These are phyloP conservation scores for Drosophila orosa DNA, from an alignment of 1,140 invertebrate genomes.

Conservation along the genomic window DNA sequence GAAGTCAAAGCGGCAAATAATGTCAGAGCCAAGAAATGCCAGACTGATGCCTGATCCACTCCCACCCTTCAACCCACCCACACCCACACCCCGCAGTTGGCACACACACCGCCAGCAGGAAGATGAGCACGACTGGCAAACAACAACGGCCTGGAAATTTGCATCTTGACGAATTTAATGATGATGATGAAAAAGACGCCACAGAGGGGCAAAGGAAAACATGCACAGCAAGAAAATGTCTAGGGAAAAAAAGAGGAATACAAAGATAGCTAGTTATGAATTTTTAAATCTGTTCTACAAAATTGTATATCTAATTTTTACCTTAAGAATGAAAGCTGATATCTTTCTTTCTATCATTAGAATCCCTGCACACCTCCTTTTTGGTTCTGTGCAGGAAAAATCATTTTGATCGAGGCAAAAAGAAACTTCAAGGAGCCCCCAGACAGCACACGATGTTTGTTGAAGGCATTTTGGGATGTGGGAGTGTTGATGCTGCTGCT, in stretches of 20 bases:
- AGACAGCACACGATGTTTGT: slow-evolving; percentile 75
- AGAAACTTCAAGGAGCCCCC: slow-evolving; percentile 72
- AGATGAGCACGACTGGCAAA: slow-evolving; percentile 75
- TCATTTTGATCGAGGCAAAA: slow-evolving; percentile 77
- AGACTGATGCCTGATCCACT: slow-evolving; percentile 38
- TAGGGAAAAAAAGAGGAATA: no score
- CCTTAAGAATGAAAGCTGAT: not conserved
- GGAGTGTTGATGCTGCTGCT: slow-evolving; percentile 67
- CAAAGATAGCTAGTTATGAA: no score
- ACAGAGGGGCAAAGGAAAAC: slow-evolving; percentile 24
- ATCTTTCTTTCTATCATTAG: not conserved
- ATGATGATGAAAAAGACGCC: slow-evolving; percentile 77
- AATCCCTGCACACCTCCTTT: not conserved
- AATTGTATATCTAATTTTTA: no score
- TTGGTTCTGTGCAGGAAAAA: slow-evolving; percentile 32
- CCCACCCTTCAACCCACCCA: slow-evolving; percentile 21
- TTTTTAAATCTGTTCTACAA: no score
- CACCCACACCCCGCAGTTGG: slow-evolving; percentile 16
- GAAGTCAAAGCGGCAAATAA: slow-evolving; percentile 47
- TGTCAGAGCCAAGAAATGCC: slow-evolving; percentile 51
- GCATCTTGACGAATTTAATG: slow-evolving; percentile 83
- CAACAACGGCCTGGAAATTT: slow-evolving; percentile 68
- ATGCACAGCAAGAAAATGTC: not conserved
- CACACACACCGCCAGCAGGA: slow-evolving; percentile 48
- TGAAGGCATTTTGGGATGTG: slow-evolving; percentile 67